Percentiles rank a stretch among this genome's conserved stretches.
Evolutionary conservation across 1,140 invertebrate species (phyloP).

Genomic region (Lycorma delicatula): DNA sequence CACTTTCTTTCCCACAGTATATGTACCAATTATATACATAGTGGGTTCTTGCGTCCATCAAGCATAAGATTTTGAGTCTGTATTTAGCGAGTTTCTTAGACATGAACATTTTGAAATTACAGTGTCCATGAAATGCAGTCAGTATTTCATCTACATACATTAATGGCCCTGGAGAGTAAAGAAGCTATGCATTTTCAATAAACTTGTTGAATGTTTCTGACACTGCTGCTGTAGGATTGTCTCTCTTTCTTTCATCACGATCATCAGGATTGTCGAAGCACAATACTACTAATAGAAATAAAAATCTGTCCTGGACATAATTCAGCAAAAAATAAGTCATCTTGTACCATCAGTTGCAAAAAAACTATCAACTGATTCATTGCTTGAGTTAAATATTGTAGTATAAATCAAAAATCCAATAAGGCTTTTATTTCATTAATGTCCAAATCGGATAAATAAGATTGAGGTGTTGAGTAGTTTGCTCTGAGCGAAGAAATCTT

Average conservation of each 20-base stretch:
- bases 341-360: constrained; percentile 8
- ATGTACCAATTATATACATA: constrained; percentile 18
- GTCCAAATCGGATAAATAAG: constrained; percentile 8
- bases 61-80: constrained; percentile 24
- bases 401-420: constrained; percentile 10
- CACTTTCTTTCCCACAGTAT: constrained; percentile 13
- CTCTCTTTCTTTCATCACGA: constrained; percentile 21
- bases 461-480: not conserved
- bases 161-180: constrained; percentile 28
- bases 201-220: constrained; percentile 33
- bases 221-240: constrained; percentile 25
- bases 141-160: constrained; percentile 39
- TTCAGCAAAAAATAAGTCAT: not conserved
- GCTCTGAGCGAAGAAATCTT: not conserved
- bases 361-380: constrained; percentile 7
- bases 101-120: constrained; percentile 39
- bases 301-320: constrained; percentile 25
- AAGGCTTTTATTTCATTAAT: constrained; percentile 3
- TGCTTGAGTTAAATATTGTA: constrained; percentile 9
- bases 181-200: constrained; percentile 33
- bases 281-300: constrained; percentile 31
- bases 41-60: constrained; percentile 3
- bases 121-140: constrained; percentile 34
- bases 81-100: constrained; percentile 41
- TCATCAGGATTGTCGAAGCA: constrained; percentile 34